Base-by-base conservation (phyloP, 2,113 vertebrate species). In the Miniopterus natalensis region DNA sequence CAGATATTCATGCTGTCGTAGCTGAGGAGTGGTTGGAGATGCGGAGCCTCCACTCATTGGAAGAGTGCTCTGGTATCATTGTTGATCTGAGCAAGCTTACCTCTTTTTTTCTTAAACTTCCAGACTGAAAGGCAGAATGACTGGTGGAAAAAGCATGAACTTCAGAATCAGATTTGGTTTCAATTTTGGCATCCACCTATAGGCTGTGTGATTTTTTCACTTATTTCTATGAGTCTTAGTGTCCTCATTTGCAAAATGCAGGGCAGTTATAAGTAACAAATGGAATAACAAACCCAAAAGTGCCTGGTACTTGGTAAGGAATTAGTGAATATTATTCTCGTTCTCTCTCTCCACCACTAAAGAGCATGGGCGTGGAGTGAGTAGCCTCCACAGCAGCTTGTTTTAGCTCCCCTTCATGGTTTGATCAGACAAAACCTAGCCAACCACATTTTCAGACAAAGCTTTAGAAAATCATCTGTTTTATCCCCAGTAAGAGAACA, bases 181-280 rank as follows among this genome's bases (percentile, higher is more conserved):
- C 63, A 94, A 70, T 71, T 92, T 40, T 88, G 29, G 25, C 13
- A 77, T 84, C 49, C 9, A 31, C 8, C 17, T n/a, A 1, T 53
- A 29, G 14, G 2, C 45, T 83, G 1, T 83, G 4, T 63, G 47
- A 73, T 5, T 21, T 55, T 36, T 84, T n/a, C 61, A 17, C 31
- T 66, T 78, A 84, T 65, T 53, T 42, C 55, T 70, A 9, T 88
- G 66, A 85, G 5, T 49, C 55, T 95, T 21, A 4, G 27, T 84
- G 89, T 85, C 66, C 63, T 84, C 84, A 57, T 91, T 84, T 95
- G 53, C 59, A 78, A 95, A 88, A 53, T 79, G 31, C 9, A 79
- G 29, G 29, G 14, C 2, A 2, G 3, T 70, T 47, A n/a, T 49
- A 49, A 80, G n/a, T 10, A 57, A 36, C 79, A 61, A 71, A 47